phyloP scores from a whole-genome alignment of 2,113 vertebrate genomes.

The Sialia sialis region DNA sequence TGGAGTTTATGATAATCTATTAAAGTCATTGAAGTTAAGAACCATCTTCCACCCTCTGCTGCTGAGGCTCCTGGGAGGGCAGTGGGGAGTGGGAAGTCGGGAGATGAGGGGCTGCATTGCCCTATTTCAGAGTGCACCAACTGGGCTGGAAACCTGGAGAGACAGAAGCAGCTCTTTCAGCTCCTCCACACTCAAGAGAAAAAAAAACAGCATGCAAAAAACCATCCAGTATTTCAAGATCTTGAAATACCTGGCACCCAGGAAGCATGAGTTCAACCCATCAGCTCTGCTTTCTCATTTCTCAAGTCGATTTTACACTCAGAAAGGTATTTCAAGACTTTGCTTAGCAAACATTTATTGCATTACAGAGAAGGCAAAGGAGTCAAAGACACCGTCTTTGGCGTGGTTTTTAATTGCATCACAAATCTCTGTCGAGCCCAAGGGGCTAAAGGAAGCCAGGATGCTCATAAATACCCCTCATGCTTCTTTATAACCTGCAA shows the following conservation, averaged over 20 bases:
- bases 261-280: background rate
- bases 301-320: background rate
- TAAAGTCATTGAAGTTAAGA: constrained; percentile 50
- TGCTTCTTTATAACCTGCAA: background rate
- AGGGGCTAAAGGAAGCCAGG: background rate
- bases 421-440: background rate
- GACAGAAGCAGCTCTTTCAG: background rate
- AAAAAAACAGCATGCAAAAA: background rate
- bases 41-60: background rate
- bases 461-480: background rate
- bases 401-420: background rate
- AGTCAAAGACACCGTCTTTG: background rate
- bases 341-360: background rate
- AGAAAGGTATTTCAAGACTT: background rate
- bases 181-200: background rate
- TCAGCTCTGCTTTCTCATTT: background rate
- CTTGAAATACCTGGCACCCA: background rate
- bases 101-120: background rate
- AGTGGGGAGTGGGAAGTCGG: fast-evolving
- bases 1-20: constrained; percentile 56
- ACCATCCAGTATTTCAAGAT: background rate
- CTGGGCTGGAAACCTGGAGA: background rate
- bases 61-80: background rate
- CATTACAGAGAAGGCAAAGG: background rate
- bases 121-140: background rate